Evolutionary conservation across 2,113 vertebrate genomes (phyloP).

Genomic region (Acanthochromis polyacanthus): DNA sequence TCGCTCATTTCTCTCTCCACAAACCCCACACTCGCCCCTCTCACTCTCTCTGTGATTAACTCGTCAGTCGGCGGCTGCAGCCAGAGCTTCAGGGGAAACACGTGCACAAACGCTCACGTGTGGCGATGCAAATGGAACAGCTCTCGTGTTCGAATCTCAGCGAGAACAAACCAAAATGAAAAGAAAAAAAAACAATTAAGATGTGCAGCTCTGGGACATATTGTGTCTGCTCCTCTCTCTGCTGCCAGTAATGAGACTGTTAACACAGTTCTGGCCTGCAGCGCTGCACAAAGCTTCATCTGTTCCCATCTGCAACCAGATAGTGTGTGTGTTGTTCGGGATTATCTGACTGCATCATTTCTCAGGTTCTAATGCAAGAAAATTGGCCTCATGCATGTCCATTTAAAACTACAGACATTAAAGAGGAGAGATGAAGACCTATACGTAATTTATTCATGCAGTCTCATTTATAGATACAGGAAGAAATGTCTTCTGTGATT

Average conservation of each 20-base stretch:
- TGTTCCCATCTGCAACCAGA: slow-evolving; percentile 19
- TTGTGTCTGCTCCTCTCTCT: neutral
- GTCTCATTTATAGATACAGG: no score
- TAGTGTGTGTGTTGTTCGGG: neutral
- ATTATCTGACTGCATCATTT: neutral
- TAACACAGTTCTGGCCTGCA: slow-evolving; percentile 32
- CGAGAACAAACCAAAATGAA: slow-evolving; percentile 8
- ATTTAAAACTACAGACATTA: neutral
- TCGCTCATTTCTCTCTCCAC: neutral
- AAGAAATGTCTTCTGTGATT: no score
- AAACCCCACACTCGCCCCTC: slow-evolving; percentile 7
- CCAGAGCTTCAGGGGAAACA: neutral
- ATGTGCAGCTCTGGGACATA: neutral
- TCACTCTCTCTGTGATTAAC: slow-evolving; percentile 20
- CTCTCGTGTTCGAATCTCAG: neutral
- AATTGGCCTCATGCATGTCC: neutral
- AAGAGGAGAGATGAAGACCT: no score
- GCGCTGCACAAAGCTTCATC: slow-evolving; percentile 22
- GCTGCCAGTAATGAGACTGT: slow-evolving; percentile 44
- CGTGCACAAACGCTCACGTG: neutral
- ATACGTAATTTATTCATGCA: no score
- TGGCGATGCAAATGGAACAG: no score
- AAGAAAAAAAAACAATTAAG: slow-evolving; percentile 7
- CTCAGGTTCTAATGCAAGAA: neutral
- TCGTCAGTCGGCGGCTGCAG: neutral